phyloP scores from a whole-genome alignment of 2,888 invertebrate genomes.

The Volucella zonaria region DNA sequence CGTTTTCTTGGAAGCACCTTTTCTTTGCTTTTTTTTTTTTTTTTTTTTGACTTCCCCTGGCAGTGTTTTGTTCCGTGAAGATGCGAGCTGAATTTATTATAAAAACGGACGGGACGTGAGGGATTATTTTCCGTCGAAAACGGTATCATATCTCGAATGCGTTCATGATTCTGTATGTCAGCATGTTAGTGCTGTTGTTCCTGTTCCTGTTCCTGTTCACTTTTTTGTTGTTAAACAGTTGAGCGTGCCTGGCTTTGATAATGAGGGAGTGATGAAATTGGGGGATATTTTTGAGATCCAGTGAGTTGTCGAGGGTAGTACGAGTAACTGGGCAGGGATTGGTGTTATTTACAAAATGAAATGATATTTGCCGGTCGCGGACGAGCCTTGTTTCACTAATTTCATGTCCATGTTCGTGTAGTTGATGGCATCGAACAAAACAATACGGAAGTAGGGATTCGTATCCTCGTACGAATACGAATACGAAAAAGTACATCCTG shows the following conservation, averaged over 20 bases:
- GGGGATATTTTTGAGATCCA: slow-evolving; percentile 6
- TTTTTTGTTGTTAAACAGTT: slow-evolving; percentile 58
- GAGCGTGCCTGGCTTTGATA: slow-evolving; percentile 67
- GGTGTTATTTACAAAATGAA: slow-evolving; percentile 56
- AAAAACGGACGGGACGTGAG: slow-evolving; percentile 66
- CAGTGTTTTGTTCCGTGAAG: slow-evolving; percentile 43
- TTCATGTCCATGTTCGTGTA: slow-evolving; percentile 40
- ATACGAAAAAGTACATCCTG: too few relatives aligned
- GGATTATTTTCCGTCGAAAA: slow-evolving; percentile 64
- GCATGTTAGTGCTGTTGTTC: slow-evolving; percentile 57
- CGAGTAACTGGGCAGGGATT: slow-evolving; percentile 18
- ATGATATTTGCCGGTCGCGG: slow-evolving; percentile 51
- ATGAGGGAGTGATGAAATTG: slow-evolving; percentile 59
- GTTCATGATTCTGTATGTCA: slow-evolving; percentile 60
- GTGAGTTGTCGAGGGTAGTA: slow-evolving; percentile 3
- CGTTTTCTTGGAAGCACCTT: neutral
- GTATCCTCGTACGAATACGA: too few relatives aligned
- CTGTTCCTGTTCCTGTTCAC: slow-evolving; percentile 9
- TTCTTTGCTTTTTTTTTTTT: neutral
- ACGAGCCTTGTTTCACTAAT: slow-evolving; percentile 56
- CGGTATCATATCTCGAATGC: slow-evolving; percentile 62
- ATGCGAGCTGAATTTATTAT: slow-evolving; percentile 65
- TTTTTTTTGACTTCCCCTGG: neutral
- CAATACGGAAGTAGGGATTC: too few relatives aligned
- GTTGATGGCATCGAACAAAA: too few relatives aligned